Conservation (phyloP, 2,888 invertebrate genomes). For the Tolmerus cingulatus region DNA sequence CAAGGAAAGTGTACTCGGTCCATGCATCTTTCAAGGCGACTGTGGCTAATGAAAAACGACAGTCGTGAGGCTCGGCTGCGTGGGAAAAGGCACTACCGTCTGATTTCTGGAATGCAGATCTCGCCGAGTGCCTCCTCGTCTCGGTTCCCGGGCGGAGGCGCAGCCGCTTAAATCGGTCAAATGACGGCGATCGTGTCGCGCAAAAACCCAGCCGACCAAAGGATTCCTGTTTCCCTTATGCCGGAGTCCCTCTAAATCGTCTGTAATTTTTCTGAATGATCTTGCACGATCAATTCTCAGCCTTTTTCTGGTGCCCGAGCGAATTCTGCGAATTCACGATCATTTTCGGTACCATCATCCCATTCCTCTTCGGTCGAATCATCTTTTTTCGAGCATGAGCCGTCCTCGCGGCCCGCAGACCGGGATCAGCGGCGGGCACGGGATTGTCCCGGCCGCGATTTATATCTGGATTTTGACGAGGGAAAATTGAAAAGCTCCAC, state of each 20-base stretch:
- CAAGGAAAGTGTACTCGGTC: constrained; percentile 31
- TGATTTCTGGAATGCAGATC: constrained; percentile 40
- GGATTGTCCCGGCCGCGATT: constrained; percentile 17
- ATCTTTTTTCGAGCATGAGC: constrained; percentile 23
- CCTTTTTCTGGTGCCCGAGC: constrained; percentile 26
- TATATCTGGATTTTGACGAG: constrained; percentile 36
- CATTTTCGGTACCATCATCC: constrained; percentile 37
- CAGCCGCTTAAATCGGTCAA: constrained; percentile 27
- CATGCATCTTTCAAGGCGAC: constrained; percentile 23
- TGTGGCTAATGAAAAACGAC: constrained; percentile 34
- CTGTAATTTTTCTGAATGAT: constrained; percentile 41
- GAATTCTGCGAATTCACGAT: constrained; percentile 40
- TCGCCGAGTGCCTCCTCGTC: constrained; percentile 15
- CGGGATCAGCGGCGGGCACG: not conserved
- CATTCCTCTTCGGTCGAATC: constrained; percentile 26
- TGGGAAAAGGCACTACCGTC: constrained; percentile 42
- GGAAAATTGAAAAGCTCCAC: constrained; percentile 5
- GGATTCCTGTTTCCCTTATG: constrained; percentile 31
- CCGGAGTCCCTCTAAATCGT: constrained; percentile 35
- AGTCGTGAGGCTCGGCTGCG: constrained; percentile 34
- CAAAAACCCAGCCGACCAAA: constrained; percentile 23
- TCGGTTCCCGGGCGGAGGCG: not conserved
- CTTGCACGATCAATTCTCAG: constrained; percentile 37
- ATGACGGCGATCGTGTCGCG: constrained; percentile 35
- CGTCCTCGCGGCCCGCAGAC: not conserved